phyloP scores from a whole-genome alignment of 2,797 vertebrate genomes.

The Tapera naevia region DNA sequence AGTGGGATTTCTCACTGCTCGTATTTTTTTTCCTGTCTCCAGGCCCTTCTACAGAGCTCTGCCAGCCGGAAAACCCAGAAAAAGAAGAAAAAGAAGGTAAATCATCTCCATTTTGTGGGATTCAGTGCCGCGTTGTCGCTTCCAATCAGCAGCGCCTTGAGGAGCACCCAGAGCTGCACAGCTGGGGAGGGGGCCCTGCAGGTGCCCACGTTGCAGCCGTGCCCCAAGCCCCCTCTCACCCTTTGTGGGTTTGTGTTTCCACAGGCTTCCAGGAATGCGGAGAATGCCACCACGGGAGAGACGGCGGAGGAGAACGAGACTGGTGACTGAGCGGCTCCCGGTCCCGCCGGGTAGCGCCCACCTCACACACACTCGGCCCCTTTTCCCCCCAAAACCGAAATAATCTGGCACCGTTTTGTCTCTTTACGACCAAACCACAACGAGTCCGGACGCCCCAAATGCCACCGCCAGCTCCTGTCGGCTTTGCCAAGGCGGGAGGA shows the following conservation, averaged over 20 bases:
- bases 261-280: conserved; percentile 93
- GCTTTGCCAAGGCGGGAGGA: conserved; percentile 68
- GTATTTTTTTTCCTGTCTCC: not conserved
- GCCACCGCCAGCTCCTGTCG: conserved; percentile 62
- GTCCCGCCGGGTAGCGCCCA: conserved; percentile 27
- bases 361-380: conserved; percentile 47
- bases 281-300: conserved; percentile 89
- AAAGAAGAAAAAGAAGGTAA: conserved; percentile 99
- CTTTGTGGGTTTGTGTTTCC: not conserved
- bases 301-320: conserved; percentile 87
- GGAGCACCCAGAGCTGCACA: too few species aligned
- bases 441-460: conserved; percentile 32
- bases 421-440: not conserved
- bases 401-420: not conserved
- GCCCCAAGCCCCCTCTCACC: not conserved
- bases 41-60: conserved; percentile 96
- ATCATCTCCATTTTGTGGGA: not conserved
- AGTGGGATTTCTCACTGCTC: not conserved
- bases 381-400: not conserved
- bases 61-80: conserved; percentile 97
- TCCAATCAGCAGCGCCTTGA: accelerated
- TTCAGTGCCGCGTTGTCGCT: accelerated
- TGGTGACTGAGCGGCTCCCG: conserved; percentile 79
- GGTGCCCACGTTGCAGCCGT: accelerated
- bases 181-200: too few species aligned